These are phyloP conservation scores for Motacilla alba DNA, from an alignment of 2,113 vertebrate species.

Conservation along the genomic window DNA sequence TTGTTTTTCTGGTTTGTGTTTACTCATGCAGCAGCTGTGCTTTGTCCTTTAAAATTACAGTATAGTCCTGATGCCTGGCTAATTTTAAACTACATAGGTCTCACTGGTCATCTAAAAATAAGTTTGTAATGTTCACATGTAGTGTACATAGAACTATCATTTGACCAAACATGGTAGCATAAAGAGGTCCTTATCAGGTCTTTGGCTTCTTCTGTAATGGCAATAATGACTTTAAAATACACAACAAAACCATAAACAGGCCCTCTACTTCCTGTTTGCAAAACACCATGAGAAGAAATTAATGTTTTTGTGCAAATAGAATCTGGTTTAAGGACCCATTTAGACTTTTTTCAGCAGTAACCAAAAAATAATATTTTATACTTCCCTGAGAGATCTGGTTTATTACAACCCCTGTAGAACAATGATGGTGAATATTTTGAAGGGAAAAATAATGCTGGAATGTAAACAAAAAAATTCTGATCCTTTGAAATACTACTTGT, in stretches of 20 bases:
- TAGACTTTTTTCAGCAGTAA: background rate
- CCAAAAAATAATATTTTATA: background rate
- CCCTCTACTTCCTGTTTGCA: constrained; percentile 26
- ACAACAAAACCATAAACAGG: background rate
- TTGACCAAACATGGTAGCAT: constrained; percentile 22
- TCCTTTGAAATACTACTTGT: background rate
- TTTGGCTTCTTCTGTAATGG: background rate
- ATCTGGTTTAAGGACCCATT: background rate
- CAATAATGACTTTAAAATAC: background rate
- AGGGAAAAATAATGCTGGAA: background rate
- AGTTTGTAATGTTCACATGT: background rate
- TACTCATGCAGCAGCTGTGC: background rate
- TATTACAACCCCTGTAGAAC: background rate
- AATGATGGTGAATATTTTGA: background rate
- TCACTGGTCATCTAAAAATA: constrained; percentile 49
- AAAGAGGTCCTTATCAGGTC: background rate
- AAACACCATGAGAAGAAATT: background rate
- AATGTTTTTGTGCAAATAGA: background rate
- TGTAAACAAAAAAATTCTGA: background rate
- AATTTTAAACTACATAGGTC: constrained; percentile 33
- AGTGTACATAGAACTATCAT: background rate
- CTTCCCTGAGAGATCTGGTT: background rate
- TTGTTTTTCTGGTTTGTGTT: background rate
- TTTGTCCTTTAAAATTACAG: background rate
- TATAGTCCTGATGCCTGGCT: background rate